Evolutionary conservation across 2,888 invertebrate species (phyloP).

Genomic region (Dione juno): DNA sequence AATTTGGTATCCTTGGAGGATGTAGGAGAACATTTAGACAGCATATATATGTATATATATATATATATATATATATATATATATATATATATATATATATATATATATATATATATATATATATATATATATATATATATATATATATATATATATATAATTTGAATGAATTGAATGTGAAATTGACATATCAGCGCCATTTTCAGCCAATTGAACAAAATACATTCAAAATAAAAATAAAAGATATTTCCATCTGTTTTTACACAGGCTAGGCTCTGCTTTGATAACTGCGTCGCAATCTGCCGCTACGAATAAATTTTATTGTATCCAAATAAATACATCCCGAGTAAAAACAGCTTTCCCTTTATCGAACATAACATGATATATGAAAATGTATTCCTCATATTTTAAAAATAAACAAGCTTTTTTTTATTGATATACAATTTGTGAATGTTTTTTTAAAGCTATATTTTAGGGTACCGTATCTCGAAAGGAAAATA

Average conservation of each 20-base stretch:
- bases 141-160: too few relatives aligned
- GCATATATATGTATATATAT: too few relatives aligned
- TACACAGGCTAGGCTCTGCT: conserved; percentile 2
- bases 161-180: too few relatives aligned
- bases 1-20: too few relatives aligned
- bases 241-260: neutral
- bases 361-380: conserved; percentile 34
- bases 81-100: too few relatives aligned
- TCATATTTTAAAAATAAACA: conserved; percentile 19
- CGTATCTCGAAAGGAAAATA: too few relatives aligned
- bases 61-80: too few relatives aligned
- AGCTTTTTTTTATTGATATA: neutral
- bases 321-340: conserved; percentile 17
- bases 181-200: neutral
- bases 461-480: too few relatives aligned
- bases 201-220: neutral
- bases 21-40: too few relatives aligned
- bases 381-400: conserved; percentile 37
- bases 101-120: too few relatives aligned
- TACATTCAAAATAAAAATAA: neutral
- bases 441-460: neutral
- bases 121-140: too few relatives aligned
- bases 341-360: conserved; percentile 13
- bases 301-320: conserved; percentile 14
- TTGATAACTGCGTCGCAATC: conserved; percentile 15